Base-by-base conservation (phyloP, 2,797 vertebrate genomes). In the Lophius americanus region DNA sequence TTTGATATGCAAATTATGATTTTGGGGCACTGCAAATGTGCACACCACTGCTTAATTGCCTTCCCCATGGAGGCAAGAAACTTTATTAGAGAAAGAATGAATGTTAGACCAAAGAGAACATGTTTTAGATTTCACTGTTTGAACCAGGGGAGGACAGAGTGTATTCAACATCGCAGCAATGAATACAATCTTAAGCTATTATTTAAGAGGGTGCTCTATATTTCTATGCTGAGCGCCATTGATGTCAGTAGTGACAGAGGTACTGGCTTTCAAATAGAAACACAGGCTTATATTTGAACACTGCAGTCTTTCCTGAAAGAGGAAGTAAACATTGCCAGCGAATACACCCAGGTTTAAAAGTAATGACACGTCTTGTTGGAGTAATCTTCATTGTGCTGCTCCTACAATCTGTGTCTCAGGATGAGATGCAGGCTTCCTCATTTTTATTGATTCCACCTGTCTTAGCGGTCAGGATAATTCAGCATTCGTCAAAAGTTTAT, bases 1-100 rank as follows among this genome's bases (percentile, higher is more conserved):
- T 92, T 91, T 93, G 89, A 92, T 91, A 88, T 93, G 88, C 86
- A 88, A 91, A 92, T 91, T 50, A 81, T 76, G 88, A 90, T 88
- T 92, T 92, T 83, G 80, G 83, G 85, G 79, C 85, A 91, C 73
- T 68, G 70, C 54, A 74, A 82, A 84, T 90, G 71, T 87, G 76
- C 74, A 76, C 81, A 84, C 84, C 81, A 79, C 69, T 83, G 73
- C 78, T 71, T 92, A 92, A 93, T 92, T 92, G 84, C 76, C 74
- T 88, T 90, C 89, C 85, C 84, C 60, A 51, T 68, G 75, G 84
- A 90, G 79, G 85, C 72, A 70, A 84, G 58, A 76, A 85, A 85
- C 68, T 85, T 88, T 86, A 90, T 89, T 86, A 85, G 72, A 55
- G 67, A 68, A 68, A 82, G 65, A 80, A 73, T 81, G 53, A 73